phyloP scores from a whole-genome alignment of 2,797 vertebrate species.

The Characodon lateralis region DNA sequence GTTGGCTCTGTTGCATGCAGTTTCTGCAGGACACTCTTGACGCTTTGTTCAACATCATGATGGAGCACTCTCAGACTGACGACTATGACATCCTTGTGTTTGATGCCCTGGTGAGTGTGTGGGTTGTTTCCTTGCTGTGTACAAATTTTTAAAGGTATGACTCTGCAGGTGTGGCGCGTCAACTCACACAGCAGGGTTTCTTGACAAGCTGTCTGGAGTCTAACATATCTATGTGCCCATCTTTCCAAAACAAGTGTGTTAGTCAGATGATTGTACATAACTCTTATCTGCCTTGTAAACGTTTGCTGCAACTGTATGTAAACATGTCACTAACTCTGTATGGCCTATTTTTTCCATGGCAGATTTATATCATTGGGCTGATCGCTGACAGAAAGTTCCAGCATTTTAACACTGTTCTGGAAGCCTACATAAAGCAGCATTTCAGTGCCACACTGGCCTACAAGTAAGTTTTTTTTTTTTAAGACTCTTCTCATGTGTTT shows the following conservation, averaged over 20 bases:
- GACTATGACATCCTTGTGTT: slow-evolving; percentile 98
- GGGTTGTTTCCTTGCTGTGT: slow-evolving; percentile 11
- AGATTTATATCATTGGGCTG: slow-evolving; percentile 97
- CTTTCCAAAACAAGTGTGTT: slow-evolving; percentile 34
- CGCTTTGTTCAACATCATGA: slow-evolving; percentile 99
- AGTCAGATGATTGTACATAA: slow-evolving; percentile 28
- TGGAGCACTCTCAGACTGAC: slow-evolving; percentile 94
- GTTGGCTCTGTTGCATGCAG: slow-evolving; percentile 64
- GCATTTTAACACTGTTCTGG: slow-evolving; percentile 96
- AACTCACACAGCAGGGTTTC: slow-evolving; percentile 32
- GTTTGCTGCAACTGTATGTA: slow-evolving; percentile 10
- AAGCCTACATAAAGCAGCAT: slow-evolving; percentile 98
- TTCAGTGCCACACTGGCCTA: slow-evolving; percentile 98
- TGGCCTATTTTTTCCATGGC: slow-evolving; percentile 38
- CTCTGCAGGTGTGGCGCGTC: slow-evolving; percentile 15
- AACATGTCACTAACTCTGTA: slow-evolving; percentile 24
- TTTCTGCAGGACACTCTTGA: slow-evolving; percentile 97
- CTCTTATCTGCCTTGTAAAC: slow-evolving; percentile 28
- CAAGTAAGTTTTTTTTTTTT: slow-evolving; percentile 85
- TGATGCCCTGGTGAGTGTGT: slow-evolving; percentile 90
- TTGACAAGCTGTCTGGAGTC: slow-evolving; percentile 34
- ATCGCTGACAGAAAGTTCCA: slow-evolving; percentile 98
- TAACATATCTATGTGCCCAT: slow-evolving; percentile 35
- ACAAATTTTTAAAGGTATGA: slow-evolving; percentile 13
- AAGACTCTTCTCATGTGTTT: not conserved